Evolutionary conservation across 2,113 vertebrate species (phyloP), one percentile per base, ranked within the genome.

Genomic region (Sander lucioperca): DNA sequence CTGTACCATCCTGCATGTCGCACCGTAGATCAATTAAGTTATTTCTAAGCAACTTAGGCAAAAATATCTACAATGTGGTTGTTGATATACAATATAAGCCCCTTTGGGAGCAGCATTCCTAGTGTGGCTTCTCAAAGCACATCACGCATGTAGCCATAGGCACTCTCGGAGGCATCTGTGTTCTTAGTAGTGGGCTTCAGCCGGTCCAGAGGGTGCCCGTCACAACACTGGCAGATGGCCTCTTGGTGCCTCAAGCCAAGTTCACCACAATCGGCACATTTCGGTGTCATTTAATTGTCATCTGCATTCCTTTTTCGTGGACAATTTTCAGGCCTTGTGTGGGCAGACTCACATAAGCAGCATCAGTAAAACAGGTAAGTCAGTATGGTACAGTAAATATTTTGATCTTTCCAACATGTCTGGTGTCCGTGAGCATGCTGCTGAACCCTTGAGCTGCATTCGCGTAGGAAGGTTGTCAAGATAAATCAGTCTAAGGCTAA

Each of bases 161-260:
- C 78, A 50, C 74, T 27, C 74, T 86, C 58, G 77, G 78, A 82
- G 80, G 78, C 75, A 81, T 86, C 78, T 89, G 83, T 82, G 87
- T 82, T 83, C 66, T 77, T 83, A 7, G 65, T 57, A 71, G 66
- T 23, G 75, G 75, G 73, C 63, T 77, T 62, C 75, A 86, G 88
- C 56, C 63, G 25, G 80, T 73, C 72, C 65, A 86, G 71, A 71
- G 70, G 43, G 82, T 61, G 80, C 56, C 87, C 83, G 75, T 90
- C 89, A 88, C 84, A 91, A 84, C 79, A 90, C 83, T 75, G 85
- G 77, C 91, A 93, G 91, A 92, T 93, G 90, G 87, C 74, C 48
- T 66, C 65, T 64, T 56, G 33, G 48, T 66, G 48, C 70, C 64
- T 36, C 30, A 13, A 48, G 72, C 80, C 86, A 92, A 86, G 80